Conservation (phyloP, 2,888 invertebrate species). For the Geotrupes spiniger region DNA sequence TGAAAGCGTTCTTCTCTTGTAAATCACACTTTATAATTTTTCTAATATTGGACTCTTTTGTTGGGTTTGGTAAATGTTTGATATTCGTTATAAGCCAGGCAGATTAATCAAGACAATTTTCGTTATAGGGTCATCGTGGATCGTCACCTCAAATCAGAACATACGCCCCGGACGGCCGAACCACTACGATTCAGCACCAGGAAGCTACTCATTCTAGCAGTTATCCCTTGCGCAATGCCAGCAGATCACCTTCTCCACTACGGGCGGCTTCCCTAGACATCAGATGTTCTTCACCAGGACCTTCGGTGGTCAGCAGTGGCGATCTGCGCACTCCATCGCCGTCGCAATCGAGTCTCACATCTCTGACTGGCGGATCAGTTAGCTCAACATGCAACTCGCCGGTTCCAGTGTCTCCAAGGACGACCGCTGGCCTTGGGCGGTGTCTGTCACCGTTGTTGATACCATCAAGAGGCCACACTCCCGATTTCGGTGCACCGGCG, state of each 20-base stretch:
- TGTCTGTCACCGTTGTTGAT: constrained; percentile 77
- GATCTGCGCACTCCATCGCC: constrained; percentile 60
- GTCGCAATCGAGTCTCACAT: constrained; percentile 70
- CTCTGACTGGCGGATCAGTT: constrained; percentile 53
- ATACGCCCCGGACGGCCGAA: constrained; percentile 76
- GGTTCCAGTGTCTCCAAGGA: constrained; percentile 42
- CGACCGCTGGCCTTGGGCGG: constrained; percentile 47
- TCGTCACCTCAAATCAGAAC: constrained; percentile 83
- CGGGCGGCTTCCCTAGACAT: constrained; percentile 76
- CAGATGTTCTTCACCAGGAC: constrained; percentile 59
- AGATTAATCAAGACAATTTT: too few species aligned
- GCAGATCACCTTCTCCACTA: constrained; percentile 75
- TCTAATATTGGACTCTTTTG: too few species aligned
- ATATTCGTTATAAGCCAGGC: too few species aligned
- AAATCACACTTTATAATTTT: too few species aligned
- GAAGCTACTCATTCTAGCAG: constrained; percentile 45
- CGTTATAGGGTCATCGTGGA: constrained; percentile 70
- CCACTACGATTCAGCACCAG: constrained; percentile 48
- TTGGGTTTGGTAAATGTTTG: too few species aligned
- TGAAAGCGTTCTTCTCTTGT: too few species aligned
- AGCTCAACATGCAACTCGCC: constrained; percentile 49
- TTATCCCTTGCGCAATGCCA: constrained; percentile 52
- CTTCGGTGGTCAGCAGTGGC: constrained; percentile 37
- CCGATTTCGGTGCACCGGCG: constrained; percentile 47
- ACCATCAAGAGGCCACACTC: constrained; percentile 58